A percentile compares a stretch with the other conserved stretches of the same genome.
phyloP scores from a whole-genome alignment of 2,888 invertebrate genomes.

The Altica lythri region DNA sequence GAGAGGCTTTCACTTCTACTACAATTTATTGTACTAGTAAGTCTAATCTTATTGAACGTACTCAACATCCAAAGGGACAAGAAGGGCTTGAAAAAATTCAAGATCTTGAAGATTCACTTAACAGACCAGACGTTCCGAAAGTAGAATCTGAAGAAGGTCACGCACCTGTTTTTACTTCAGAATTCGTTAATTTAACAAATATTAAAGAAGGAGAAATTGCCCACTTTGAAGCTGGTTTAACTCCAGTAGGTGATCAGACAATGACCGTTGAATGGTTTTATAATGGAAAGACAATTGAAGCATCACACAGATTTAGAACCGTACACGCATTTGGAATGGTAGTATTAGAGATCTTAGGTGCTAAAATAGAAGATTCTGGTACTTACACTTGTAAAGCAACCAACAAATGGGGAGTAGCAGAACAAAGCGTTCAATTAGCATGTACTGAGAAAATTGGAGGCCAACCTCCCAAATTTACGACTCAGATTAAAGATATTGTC shows the following conservation, averaged over 20 bases:
- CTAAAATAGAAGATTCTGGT: slow-evolving; percentile 91
- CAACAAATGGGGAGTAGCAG: slow-evolving; percentile 86
- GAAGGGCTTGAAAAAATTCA: slow-evolving; percentile 91
- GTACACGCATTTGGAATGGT: slow-evolving; percentile 98
- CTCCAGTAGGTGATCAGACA: slow-evolving; percentile 91
- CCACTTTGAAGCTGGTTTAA: slow-evolving; percentile 95
- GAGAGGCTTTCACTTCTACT: slow-evolving; percentile 91
- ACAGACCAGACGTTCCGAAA: slow-evolving; percentile 69
- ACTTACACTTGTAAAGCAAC: slow-evolving; percentile 86
- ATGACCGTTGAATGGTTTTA: slow-evolving; percentile 97
- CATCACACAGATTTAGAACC: slow-evolving; percentile 88
- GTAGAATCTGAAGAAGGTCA: slow-evolving; percentile 79
- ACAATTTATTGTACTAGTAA: slow-evolving; percentile 84
- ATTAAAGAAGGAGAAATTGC: slow-evolving; percentile 95
- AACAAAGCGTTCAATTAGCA: slow-evolving; percentile 80
- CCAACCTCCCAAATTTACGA: slow-evolving; percentile 86
- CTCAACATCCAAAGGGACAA: slow-evolving; percentile 94
- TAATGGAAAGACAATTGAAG: slow-evolving; percentile 86
- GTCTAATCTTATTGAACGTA: slow-evolving; percentile 81
- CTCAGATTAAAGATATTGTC: slow-evolving; percentile 81
- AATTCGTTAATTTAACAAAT: slow-evolving; percentile 80
- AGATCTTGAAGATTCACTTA: slow-evolving; percentile 84
- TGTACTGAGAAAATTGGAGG: slow-evolving; percentile 85
- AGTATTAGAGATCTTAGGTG: slow-evolving; percentile 92
- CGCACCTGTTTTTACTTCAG: slow-evolving; percentile 86